Evolutionary conservation across 2,888 invertebrate species (phyloP), one percentile per base, ranked within the genome.

Genomic region (Campaea margaritaria): DNA sequence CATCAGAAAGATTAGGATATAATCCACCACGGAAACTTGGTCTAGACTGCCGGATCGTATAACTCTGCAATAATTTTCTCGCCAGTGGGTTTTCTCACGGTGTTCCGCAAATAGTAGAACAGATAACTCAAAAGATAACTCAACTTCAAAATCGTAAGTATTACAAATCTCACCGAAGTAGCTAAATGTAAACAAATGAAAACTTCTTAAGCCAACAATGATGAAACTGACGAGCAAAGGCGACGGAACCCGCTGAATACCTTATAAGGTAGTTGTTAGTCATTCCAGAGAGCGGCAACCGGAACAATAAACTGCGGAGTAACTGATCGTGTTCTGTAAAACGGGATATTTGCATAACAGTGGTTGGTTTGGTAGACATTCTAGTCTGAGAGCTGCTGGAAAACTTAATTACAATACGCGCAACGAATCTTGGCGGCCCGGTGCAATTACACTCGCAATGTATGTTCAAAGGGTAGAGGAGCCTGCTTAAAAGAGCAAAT

Each of bases 261-360:
- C 14, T 48, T 47, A 72, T 47, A 42, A 54, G 39, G 28, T 50
- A 41, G 55, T 63, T 47, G 50, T 55, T 61, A 65, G 55, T 65
- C 46, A 64, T 69, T 57, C 50, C 39, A 31, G n/a, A 41, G 28
- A 70, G 67, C 65, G 57, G 52, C 50, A 56, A 44, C 51, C 62
- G 53, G 67, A 70, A 65, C 69, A 70, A 69, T 64, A 70, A 70
- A 63, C 62, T 58, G 63, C 48, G 43, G 39, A 60, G 62, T 64
- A 62, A 69, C 64, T 69, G 64, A 68, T 69, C 72, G 68, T 66
- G 55, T 69, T 67, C 58, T 62, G 58, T 66, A 38, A 56, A 62
- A 66, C 61, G 61, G 53, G 28, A 61, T 41, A 63, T 68, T 68
- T 66, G 55, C 65, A 64, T 67, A 58, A 64, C 60, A 48, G 58